Evolutionary conservation across 2,888 invertebrate species (phyloP), one percentile per base, ranked within the genome.

Genomic region (Dasypogon diadema): DNA sequence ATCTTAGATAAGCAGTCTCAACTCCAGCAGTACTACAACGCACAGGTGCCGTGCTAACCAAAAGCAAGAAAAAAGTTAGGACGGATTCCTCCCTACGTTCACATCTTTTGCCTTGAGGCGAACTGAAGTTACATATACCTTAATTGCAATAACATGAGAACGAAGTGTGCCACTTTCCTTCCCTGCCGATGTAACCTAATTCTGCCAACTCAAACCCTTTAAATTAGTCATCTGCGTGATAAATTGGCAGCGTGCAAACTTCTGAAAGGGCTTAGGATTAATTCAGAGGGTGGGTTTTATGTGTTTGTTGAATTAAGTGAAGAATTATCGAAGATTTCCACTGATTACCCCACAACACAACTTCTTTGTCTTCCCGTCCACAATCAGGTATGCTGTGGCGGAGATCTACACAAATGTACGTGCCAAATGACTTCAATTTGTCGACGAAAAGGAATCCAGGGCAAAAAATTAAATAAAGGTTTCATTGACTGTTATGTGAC

Each of bases 221-320:
- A 76, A 76, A 76, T 76, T 75, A 77, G 77, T 77, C 77, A 75
- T 75, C 75, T 75, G 75, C 77, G 77, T 77, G 77, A 77, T 77
- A 77, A 77, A 77, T 77, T 77, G 75, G 77, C 58, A 75, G 77
- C 77, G 77, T 77, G 77, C 63, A 34, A 72, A 74, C 65, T 70
- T 68, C 65, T 26, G 76, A 55, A 63, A 63, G 26, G 54, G 18
- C 51, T 73, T 54, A 12, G 14, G 34, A 54, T 54, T 30, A 34
- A 54, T 54, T 51, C 34, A 18, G 6, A 22, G 51, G 51, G 8
- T 54, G 34, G n/a, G 34, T 30, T 70, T 70, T 54, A 30, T 70
- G 70, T 30, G 70, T 70, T 70, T 51, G 54, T 18, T 34, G 70
- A 70, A 70, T 70, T 54, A 70, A 70, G 70, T 70, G 54, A 70